Conservation (phyloP, 2,888 invertebrate species). For the Drosophila gaucha region DNA sequence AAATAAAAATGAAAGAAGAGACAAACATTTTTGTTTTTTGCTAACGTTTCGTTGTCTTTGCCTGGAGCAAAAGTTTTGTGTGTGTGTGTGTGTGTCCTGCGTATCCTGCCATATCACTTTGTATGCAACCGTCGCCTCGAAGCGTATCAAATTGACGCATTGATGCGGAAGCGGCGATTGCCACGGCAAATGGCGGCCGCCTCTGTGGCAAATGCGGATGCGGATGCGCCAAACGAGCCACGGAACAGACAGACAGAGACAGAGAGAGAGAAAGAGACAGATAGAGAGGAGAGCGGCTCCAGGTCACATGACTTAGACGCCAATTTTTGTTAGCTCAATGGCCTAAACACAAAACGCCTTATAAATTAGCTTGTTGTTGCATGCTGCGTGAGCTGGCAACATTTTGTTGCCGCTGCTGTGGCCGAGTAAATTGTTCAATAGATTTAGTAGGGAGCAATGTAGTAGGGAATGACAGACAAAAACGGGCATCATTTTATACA, state of each 20-base stretch:
- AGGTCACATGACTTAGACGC: conserved; percentile 59
- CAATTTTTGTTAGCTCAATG: conserved; percentile 68
- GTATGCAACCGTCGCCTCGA: conserved; percentile 58
- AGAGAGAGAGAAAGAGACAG: neutral
- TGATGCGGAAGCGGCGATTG: conserved; percentile 82
- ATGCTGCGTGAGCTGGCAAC: conserved; percentile 57
- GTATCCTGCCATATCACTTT: conserved; percentile 49
- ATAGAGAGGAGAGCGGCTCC: neutral
- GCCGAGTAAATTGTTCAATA: conserved; percentile 67
- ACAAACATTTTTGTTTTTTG: conserved; percentile 21
- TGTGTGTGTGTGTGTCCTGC: conserved; percentile 17
- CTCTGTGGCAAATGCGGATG: conserved; percentile 37
- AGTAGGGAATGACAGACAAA: conserved; percentile 72
- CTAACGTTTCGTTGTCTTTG: neutral
- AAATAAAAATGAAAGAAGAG: conserved; percentile 34
- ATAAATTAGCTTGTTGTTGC: conserved; percentile 70
- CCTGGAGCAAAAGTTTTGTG: conserved; percentile 1
- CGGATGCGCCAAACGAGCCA: conserved; percentile 45
- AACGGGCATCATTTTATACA: conserved; percentile 73
- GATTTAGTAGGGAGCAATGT: conserved; percentile 21
- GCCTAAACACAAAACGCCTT: conserved; percentile 70
- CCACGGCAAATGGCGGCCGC: conserved; percentile 49
- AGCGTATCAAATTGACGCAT: conserved; percentile 72
- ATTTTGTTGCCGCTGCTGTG: conserved; percentile 40
- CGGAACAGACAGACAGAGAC: neutral